Evolutionary conservation across 37 sponge, comb jelly and placozoan species (phyloP).

Genomic region (Diacarnus erythraeanus): DNA sequence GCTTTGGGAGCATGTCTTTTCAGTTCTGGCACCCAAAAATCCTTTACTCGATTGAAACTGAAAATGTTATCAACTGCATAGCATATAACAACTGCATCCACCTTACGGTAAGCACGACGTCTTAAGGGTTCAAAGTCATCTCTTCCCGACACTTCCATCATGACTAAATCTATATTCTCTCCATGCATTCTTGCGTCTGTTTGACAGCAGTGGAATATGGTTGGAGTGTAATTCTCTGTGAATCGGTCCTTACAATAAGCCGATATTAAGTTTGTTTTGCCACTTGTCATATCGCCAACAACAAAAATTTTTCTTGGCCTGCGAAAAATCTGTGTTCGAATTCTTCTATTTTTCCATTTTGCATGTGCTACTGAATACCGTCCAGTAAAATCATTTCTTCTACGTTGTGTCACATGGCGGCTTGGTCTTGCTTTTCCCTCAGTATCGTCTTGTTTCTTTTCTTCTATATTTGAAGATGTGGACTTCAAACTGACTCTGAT

Average conservation of each 20-base stretch:
- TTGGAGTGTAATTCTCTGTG: conserved; percentile 32
- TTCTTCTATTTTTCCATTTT: too few species aligned
- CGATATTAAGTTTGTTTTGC: conserved; percentile 43
- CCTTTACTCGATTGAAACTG: conserved; percentile 14
- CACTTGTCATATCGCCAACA: conserved; percentile 55
- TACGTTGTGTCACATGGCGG: too few species aligned
- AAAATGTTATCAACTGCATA: conserved; percentile 22
- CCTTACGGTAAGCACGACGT: conserved; percentile 34
- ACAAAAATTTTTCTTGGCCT: conserved; percentile 54
- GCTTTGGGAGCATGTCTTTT: conserved; percentile 4
- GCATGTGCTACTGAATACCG: too few species aligned
- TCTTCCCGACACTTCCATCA: conserved; percentile 38
- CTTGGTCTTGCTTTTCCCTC: too few species aligned
- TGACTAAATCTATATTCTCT: conserved; percentile 38
- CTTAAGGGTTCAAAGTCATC: conserved; percentile 35
- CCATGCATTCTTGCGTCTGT: conserved; percentile 32
- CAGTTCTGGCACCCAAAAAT: conserved; percentile 46
- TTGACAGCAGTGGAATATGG: conserved; percentile 4
- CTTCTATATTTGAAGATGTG: too few species aligned
- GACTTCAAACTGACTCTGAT: too few species aligned
- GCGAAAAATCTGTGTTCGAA: neutral
- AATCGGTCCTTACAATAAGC: conserved; percentile 49
- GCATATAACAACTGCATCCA: conserved; percentile 41
- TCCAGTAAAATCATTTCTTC: too few species aligned
- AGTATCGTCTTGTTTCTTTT: too few species aligned